Evolutionary conservation across 1,140 invertebrate genomes (phyloP).

Genomic region (Cryptotermes secundus): DNA sequence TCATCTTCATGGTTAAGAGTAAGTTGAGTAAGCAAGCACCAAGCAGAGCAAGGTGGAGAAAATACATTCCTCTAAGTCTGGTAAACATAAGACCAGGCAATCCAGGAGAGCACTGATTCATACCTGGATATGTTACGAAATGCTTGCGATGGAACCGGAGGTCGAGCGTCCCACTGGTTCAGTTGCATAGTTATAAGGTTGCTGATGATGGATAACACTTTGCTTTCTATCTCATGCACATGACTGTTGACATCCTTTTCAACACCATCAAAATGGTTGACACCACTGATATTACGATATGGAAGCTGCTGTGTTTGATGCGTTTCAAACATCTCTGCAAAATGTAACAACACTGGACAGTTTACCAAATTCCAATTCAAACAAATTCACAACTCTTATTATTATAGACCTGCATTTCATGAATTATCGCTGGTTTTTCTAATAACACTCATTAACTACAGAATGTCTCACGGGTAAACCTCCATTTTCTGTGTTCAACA

Average conservation of each 20-base stretch:
- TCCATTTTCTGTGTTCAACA: no score
- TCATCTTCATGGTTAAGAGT: no score
- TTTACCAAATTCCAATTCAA: neutral
- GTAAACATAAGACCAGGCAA: no score
- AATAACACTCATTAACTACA: no score
- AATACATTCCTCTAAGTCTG: no score
- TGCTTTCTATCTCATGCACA: slow-evolving; percentile 86
- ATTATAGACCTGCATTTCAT: no score
- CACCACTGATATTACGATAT: slow-evolving; percentile 40
- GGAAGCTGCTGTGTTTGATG: slow-evolving; percentile 1
- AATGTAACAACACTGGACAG: neutral
- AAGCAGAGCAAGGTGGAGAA: no score
- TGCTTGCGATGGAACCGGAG: slow-evolving; percentile 89
- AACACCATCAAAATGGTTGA: slow-evolving; percentile 59
- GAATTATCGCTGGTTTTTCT: no score
- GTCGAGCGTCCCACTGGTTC: slow-evolving; percentile 86
- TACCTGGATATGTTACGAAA: slow-evolving; percentile 85
- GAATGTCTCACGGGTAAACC: no score
- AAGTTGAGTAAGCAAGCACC: no score
- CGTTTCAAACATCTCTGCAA: neutral
- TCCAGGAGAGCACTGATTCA: no score
- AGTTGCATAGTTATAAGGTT: slow-evolving; percentile 77
- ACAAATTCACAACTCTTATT: no score
- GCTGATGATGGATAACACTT: slow-evolving; percentile 86
- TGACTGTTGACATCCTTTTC: slow-evolving; percentile 84